phyloP scores from a whole-genome alignment of 2,797 vertebrate genomes.

The Acanthis flammea region DNA sequence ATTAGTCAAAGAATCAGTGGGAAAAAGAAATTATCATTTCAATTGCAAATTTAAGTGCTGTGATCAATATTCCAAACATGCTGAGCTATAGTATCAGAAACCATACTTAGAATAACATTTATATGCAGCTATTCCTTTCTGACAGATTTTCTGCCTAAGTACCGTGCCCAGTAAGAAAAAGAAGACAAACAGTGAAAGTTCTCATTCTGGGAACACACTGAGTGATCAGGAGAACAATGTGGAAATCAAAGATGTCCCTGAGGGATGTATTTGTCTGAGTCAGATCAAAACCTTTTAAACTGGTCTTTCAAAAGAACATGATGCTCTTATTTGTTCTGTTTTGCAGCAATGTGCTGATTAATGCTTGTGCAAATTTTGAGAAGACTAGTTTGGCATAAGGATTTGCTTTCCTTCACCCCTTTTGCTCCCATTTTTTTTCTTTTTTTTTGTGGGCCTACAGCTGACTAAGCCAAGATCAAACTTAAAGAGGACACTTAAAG shows the following conservation, averaged over 20 bases:
- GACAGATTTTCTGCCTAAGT: constrained; percentile 49
- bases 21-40: constrained; percentile 50
- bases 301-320: constrained; percentile 55
- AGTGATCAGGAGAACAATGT: constrained; percentile 57
- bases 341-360: constrained; percentile 26
- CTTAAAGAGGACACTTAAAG: neutral
- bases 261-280: constrained; percentile 41
- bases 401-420: constrained; percentile 6
- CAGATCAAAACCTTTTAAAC: constrained; percentile 65
- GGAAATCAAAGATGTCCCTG: constrained; percentile 63
- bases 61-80: constrained; percentile 60
- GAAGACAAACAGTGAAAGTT: constrained; percentile 36
- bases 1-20: constrained; percentile 47
- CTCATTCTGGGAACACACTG: constrained; percentile 29
- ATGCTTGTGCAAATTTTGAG: constrained; percentile 21
- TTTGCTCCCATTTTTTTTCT: neutral
- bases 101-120: constrained; percentile 36
- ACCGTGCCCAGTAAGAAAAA: neutral
- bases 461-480: neutral
- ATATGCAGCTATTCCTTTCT: constrained; percentile 35
- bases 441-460: neutral
- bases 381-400: neutral
- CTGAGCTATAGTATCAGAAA: constrained; percentile 16
- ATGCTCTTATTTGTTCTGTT: constrained; percentile 51
- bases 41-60: constrained; percentile 55